These are phyloP conservation scores for Caenorhabditis elegans DNA, from an alignment of 1,140 invertebrate genomes.

Conservation along the genomic window DNA sequence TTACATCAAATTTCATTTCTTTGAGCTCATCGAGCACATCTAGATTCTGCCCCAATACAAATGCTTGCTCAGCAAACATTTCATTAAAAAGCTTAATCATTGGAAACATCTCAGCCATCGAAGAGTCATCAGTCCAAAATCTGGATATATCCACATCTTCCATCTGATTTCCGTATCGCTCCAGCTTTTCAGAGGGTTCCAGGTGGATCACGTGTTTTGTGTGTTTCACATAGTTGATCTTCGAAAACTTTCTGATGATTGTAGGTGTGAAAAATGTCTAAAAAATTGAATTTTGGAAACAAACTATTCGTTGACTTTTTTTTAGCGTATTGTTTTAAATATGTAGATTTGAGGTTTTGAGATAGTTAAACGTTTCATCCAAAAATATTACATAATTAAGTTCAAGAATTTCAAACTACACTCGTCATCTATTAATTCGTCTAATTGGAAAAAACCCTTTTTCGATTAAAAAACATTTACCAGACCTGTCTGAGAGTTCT, in stretches of 20 bases:
- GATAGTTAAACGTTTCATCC: too few species aligned
- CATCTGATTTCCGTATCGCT: not conserved
- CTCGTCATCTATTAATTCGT: too few species aligned
- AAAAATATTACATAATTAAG: too few species aligned
- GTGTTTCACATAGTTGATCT: not conserved
- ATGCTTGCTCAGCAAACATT: not conserved
- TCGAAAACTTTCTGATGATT: not conserved
- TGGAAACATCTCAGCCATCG: not conserved
- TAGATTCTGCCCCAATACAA: not conserved
- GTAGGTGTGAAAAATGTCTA: not conserved
- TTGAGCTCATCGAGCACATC: not conserved
- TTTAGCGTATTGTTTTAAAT: too few species aligned
- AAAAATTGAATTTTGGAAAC: too few species aligned
- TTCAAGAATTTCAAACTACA: too few species aligned
- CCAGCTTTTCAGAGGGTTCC: not conserved
- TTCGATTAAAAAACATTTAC: too few species aligned
- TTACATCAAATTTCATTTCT: not conserved
- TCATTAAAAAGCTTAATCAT: not conserved
- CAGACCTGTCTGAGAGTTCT: too few species aligned
- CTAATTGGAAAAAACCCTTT: too few species aligned
- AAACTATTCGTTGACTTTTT: too few species aligned
- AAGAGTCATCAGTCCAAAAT: slow-evolving; percentile 11
- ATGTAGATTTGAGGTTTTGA: too few species aligned
- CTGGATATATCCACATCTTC: not conserved
- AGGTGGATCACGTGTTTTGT: not conserved